Percentiles rank a stretch among this genome's conserved stretches.
These are phyloP conservation scores for Myotis brandtii DNA, from an alignment of 2,113 vertebrate genomes.

Conservation along the genomic window DNA sequence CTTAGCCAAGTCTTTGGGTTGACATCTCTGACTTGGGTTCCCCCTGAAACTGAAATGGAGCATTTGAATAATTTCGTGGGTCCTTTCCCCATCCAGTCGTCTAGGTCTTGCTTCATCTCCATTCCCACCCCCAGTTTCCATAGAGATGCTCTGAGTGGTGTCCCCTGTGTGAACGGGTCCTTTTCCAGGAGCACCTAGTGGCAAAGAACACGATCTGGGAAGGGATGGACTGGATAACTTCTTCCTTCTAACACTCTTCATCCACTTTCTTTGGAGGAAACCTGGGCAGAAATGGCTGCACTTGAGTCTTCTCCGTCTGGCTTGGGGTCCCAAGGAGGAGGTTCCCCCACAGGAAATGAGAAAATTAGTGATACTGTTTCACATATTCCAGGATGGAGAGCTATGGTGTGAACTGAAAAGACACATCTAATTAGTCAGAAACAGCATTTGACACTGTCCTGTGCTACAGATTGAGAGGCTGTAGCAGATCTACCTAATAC, in stretches of 20 bases:
- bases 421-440: too few relatives aligned
- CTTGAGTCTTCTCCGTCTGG: too few relatives aligned
- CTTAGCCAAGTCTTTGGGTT: not conserved
- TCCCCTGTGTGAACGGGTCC: accelerated
- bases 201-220: not conserved
- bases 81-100: not conserved
- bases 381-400: not conserved
- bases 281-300: not conserved
- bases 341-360: not conserved
- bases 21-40: not conserved
- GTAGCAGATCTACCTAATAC: too few relatives aligned
- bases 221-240: not conserved
- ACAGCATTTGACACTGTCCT: too few relatives aligned
- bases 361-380: not conserved
- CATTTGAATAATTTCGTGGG: not conserved
- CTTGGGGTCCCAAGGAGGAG: not conserved
- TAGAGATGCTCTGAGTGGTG: not conserved
- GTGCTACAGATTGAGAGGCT: too few relatives aligned
- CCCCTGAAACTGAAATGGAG: not conserved
- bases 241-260: not conserved
- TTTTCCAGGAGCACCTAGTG: not conserved
- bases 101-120: too few relatives aligned
- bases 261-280: not conserved
- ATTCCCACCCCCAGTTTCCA: not conserved
- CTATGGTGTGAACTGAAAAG: not conserved